Evolutionary conservation across 2,797 vertebrate genomes (phyloP), one percentile per base, ranked within the genome.

Genomic region (Spinus olivaceus): DNA sequence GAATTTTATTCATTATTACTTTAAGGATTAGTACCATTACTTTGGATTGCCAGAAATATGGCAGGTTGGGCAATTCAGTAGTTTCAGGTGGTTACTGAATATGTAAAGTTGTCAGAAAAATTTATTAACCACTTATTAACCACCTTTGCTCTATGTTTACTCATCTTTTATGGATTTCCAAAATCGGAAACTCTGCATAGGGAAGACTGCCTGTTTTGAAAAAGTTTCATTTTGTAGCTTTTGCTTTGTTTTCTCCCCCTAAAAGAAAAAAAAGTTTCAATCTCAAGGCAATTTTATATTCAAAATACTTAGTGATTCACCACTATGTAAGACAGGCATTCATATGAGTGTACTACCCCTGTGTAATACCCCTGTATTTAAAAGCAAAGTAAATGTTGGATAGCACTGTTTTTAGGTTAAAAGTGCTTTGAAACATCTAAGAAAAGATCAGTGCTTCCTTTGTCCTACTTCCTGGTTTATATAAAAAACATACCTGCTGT

Each of bases 401-500:
- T 77, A 56, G 21, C 57, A 27, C n/a, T 81, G 21, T 66, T 89
- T 24, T 83, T 81, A 61, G 47, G 24, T 33, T 47, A 53, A 41
- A 72, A 57, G 23, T 37, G 18, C 44, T 70, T 35, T 28, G 50
- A 46, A 91, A 14, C 12, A 9, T 46, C 27, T 46, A 46, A 61
- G 72, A 39, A 69, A 70, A 73, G 35, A 9, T 46, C 42, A 71
- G 9, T 33, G 7, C 22, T 81, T 86, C 49, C 39, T 86, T 94
- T 92, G 79, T 73, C 54, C 91, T 95, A 33, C 59, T 66, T 87
- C 50, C 37, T 91, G 24, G 70, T 66, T 92, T 76, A 22, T 71
- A 53, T 57, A 41, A 69, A 78, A 60, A 88, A 46, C 74, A 87
- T 28, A 60, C 8, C 24, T 81, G 35, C 47, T 95, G 74, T 89